Evolutionary conservation across 2,888 invertebrate genomes (phyloP).

Genomic region (Gastracanthus pulcherrimus): DNA sequence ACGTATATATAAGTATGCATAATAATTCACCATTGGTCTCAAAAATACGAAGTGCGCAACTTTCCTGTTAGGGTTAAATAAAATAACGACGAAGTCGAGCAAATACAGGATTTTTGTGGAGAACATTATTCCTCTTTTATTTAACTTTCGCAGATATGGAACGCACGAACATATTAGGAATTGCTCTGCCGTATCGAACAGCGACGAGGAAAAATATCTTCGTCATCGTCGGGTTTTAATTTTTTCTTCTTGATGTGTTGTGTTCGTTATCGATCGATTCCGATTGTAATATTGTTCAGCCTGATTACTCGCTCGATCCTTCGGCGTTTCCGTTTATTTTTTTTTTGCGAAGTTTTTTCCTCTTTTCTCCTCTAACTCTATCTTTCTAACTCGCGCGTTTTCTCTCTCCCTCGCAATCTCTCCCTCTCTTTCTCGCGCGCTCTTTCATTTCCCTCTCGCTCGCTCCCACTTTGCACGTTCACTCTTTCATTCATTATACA

Average conservation of each 20-base stretch:
- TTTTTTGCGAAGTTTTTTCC: constrained; percentile 28
- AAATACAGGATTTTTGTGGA: constrained; percentile 50
- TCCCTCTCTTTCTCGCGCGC: neutral
- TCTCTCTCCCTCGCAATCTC: neutral
- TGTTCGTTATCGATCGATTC: constrained; percentile 30
- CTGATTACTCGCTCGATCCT: constrained; percentile 49
- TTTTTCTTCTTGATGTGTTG: constrained; percentile 34
- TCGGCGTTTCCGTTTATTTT: constrained; percentile 41
- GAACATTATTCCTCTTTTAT: constrained; percentile 59
- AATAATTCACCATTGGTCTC: neutral
- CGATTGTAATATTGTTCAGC: constrained; percentile 27
- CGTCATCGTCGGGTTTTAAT: constrained; percentile 31
- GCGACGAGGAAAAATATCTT: constrained; percentile 41
- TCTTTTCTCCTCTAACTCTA: constrained; percentile 42
- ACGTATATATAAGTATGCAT: neutral
- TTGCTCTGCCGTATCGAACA: constrained; percentile 51
- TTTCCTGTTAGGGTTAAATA: constrained; percentile 36
- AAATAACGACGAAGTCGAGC: constrained; percentile 39
- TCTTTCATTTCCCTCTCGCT: neutral
- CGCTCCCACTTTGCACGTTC: constrained; percentile 4
- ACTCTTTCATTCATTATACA: constrained; percentile 24
- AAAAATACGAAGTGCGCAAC: constrained; percentile 34
- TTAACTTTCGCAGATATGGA: constrained; percentile 57
- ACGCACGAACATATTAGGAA: constrained; percentile 59
- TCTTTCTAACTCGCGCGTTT: neutral